Conservation (phyloP, 2,113 vertebrate species). For the Triplophysa siluroides region DNA sequence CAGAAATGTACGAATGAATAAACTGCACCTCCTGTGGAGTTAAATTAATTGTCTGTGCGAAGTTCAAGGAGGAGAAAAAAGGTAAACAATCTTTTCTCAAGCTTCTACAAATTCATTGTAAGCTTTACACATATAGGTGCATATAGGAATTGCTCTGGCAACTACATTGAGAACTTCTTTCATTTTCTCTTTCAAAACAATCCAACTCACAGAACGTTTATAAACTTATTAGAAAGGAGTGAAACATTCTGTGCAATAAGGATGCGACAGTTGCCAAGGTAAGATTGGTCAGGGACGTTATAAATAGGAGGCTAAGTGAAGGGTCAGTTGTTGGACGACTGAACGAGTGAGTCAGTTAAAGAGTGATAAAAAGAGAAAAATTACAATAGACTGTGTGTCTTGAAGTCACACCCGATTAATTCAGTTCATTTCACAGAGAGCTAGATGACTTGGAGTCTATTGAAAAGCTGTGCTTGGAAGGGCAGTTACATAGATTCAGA, state of each 20-base stretch:
- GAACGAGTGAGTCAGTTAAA: not conserved
- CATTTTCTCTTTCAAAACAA: no score
- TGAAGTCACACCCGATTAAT: constrained; percentile 58
- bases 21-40: not conserved
- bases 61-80: no score
- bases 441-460: constrained; percentile 35
- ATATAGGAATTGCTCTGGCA: no score
- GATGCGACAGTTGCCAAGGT: no score
- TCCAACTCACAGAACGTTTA: no score
- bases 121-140: no score
- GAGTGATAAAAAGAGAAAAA: not conserved
- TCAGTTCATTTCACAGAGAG: constrained; percentile 57
- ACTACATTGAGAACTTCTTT: no score
- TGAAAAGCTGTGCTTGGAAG: not conserved
- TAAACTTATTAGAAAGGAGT: no score
- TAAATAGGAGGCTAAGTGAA: not conserved
- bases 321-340: not conserved
- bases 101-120: no score
- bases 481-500: not conserved
- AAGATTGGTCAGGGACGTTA: no score
- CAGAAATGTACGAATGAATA: not conserved
- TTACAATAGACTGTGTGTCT: constrained; percentile 45
- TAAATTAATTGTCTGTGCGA: not conserved
- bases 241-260: no score
- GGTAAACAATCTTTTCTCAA: no score